phyloP scores from a whole-genome alignment of 2,113 vertebrate genomes.

The Ahaetulla prasina region DNA sequence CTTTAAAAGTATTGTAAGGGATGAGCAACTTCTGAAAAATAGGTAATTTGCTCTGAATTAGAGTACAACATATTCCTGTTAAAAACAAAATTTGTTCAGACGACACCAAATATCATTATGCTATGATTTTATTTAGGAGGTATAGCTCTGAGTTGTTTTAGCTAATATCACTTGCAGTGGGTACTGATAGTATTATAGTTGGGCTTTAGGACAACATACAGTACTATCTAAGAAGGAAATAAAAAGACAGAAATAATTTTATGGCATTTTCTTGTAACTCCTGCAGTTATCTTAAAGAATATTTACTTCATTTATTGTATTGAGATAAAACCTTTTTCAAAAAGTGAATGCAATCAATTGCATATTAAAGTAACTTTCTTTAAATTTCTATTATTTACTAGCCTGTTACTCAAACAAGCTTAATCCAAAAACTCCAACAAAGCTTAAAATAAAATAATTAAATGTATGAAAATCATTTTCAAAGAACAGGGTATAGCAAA shows the following conservation, averaged over 20 bases:
- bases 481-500: not conserved
- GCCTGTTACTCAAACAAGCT: not conserved
- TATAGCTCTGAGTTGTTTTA: not conserved
- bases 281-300: not conserved
- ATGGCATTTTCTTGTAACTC: not conserved
- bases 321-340: not conserved
- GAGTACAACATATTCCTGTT: constrained; percentile 32
- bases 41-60: constrained; percentile 38
- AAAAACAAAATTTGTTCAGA: constrained; percentile 39
- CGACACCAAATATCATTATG: not conserved
- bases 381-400: not conserved
- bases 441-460: not conserved
- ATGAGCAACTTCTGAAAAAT: constrained; percentile 37
- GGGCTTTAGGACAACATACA: not conserved
- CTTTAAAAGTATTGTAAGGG: constrained; percentile 35
- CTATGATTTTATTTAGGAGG: constrained; percentile 3
- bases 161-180: not conserved
- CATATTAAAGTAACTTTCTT: not conserved
- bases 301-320: not conserved
- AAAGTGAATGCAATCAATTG: not conserved
- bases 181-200: not conserved
- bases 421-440: not conserved
- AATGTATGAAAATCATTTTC: not conserved
- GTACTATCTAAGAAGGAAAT: not conserved
- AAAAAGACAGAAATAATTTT: not conserved